Base-by-base conservation (phyloP, 1,140 invertebrate species). In the Drosophila carrolli region DNA sequence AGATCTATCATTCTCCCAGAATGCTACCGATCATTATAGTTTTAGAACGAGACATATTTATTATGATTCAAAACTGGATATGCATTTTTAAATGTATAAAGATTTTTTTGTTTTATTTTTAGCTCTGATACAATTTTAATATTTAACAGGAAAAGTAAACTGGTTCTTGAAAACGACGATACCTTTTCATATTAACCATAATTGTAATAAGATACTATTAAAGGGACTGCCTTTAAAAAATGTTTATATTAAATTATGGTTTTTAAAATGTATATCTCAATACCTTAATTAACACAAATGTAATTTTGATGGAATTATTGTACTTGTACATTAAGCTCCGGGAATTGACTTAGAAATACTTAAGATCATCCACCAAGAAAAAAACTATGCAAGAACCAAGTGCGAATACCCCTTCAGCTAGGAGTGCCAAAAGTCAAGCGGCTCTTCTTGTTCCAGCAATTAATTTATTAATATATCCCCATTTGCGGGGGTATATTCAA, bases 381-480 rank as follows among this genome's bases (percentile, higher is more conserved):
- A 51, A 9, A n/a, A n/a, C 4, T 5, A 4, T n/a, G 5, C 38
- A 7, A 8, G 5, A 5, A 23, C 5, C 56, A 32, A 27, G 27
- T 65, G 46, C 40, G 48, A 66, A 65, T 66, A 62, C 37, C 44
- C 37, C 44, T 41, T 10, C 8, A 60, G 46, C 32, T 55, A 40
- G 19, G 53, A 41, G 29, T 11, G 43, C 43, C 16, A 37, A 57
- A 14, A 8, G 14, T 19, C 16, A 40, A 38, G 44, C 46, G 9
- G 32, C 35, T 16, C 35, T 10, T 7, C 58, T 50, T 19, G 54
- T 32, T 19, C 9, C 43, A 46, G 16, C 32, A 68, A 66, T 66
- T 68, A 68, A 53, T 66, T 68, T 68, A 68, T 65, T 53, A 29
- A 50, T 27, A 10, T 32, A 44, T 19, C 41, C 37, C 23, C 23